Evolutionary conservation across 2,797 vertebrate species (phyloP).

Genomic region (Acrossocheilus fasciatus): DNA sequence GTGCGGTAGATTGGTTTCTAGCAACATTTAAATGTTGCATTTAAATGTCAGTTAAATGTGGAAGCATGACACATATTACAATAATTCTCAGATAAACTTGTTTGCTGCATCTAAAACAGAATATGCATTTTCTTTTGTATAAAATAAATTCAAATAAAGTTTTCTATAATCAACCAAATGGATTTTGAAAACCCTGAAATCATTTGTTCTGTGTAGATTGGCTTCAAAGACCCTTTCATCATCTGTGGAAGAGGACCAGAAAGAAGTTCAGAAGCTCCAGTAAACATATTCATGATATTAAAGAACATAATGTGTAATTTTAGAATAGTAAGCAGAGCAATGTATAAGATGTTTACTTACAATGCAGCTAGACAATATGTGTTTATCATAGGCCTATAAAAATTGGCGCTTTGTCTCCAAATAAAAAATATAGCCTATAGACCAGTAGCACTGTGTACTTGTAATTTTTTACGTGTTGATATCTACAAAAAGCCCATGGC

Average conservation of each 20-base stretch:
- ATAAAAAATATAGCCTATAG: background rate
- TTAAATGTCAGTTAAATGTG: constrained; percentile 13
- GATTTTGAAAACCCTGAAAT: background rate
- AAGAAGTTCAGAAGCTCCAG: constrained; percentile 54
- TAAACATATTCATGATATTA: constrained; percentile 20
- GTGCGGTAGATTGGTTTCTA: constrained; percentile 8
- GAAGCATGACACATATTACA: background rate
- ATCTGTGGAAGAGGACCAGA: constrained; percentile 51
- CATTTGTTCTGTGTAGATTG: constrained; percentile 36
- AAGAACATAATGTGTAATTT: background rate
- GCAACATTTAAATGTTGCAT: too few relatives aligned
- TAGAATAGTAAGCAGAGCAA: background rate
- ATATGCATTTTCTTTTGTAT: background rate
- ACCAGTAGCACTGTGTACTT: background rate
- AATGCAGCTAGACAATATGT: background rate
- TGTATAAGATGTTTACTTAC: background rate
- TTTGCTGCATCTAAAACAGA: background rate
- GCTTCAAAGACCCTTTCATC: constrained; percentile 28
- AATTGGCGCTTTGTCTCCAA: background rate
- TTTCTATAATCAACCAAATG: background rate
- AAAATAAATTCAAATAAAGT: background rate
- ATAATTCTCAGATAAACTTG: background rate
- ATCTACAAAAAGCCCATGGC: background rate
- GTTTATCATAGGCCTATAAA: background rate
- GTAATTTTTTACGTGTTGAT: background rate